Evolutionary conservation across 2,113 vertebrate genomes (phyloP), one percentile per base, ranked within the genome.

Genomic region (Ceratotherium simum): DNA sequence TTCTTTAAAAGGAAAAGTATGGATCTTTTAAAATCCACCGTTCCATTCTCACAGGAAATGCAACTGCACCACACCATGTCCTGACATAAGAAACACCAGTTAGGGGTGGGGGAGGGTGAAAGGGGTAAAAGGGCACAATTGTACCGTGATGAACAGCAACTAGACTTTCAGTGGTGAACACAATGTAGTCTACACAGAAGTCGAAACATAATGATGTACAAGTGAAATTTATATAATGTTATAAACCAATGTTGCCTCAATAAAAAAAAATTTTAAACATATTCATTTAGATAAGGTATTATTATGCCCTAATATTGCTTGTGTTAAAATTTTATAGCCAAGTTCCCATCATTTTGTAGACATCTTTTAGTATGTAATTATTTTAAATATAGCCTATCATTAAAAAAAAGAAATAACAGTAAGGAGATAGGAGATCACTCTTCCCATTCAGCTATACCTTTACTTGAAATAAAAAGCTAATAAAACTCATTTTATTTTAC

Each of bases 381-480:
- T 97, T 95, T 97, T 97, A 98, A 98, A 98, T 96, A 97, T 96
- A 97, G 93, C 84, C 58, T 95, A 97, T 98, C 97, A 97, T 97
- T 97, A 54, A 54, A 54, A 54, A 54, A 54, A 54, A 54, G 51
- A 54, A 54, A n/a, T 86, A 84, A 58, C 7, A 89, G 58, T 84
- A 76, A 73, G 75, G 33, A 88, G 21, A 62, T 0, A 56, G 51
- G 20, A 73, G 16, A 90, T 33, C 13, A 42, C 7, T 86, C 67
- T 95, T 93, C 62, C 70, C 83, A 42, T 11, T 58, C 48, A 88
- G 36, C 51, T 42, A 5, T 3, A n/a, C 39, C 92, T 96, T 92
- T 80, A 91, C 56, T 46, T 82, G 58, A 83, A 46, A 46, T 76
- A 73, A 94, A 54, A 97, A 46, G 21, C 81, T 85, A 95, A 78